Percentiles rank a stretch among this genome's conserved stretches.
Evolutionary conservation across 2,797 vertebrate species (phyloP).

Genomic region (Emydoidea blandingii): DNA sequence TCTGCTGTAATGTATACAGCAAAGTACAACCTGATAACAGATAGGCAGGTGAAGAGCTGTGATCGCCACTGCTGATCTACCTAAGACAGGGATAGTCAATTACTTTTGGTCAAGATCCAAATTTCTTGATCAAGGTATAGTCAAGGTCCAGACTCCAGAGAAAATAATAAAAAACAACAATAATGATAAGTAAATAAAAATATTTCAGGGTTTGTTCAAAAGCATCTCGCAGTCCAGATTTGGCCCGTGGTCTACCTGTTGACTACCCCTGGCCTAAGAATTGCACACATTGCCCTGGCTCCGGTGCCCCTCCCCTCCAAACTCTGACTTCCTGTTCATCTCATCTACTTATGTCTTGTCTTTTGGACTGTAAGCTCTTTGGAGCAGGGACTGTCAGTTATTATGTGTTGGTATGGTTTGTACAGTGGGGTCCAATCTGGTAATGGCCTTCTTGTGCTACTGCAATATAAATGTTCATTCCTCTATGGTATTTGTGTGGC

Average conservation of each 20-base stretch:
- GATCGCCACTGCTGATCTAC: not conserved
- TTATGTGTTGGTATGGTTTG: not conserved
- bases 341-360: not conserved
- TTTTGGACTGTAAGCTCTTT: not conserved
- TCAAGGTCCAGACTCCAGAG: too few species aligned
- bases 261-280: not conserved
- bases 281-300: not conserved
- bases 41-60: not conserved
- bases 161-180: too few species aligned
- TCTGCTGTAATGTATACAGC: accelerated
- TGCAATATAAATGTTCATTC: not conserved
- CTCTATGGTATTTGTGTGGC: not conserved
- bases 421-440: not conserved
- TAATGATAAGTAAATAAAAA: too few species aligned
- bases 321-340: not conserved
- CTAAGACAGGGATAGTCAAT: too few species aligned
- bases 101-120: too few species aligned
- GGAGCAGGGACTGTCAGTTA: accelerated
- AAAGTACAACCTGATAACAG: not conserved
- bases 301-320: not conserved
- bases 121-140: too few species aligned
- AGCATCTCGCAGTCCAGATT: too few species aligned
- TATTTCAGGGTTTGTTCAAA: too few species aligned
- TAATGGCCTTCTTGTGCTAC: not conserved
- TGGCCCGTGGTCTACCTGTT: too few species aligned